These are phyloP conservation scores for Pocillopora damicornis DNA, from an alignment of 64 coral and sea anemone species.

Conservation along the genomic window DNA sequence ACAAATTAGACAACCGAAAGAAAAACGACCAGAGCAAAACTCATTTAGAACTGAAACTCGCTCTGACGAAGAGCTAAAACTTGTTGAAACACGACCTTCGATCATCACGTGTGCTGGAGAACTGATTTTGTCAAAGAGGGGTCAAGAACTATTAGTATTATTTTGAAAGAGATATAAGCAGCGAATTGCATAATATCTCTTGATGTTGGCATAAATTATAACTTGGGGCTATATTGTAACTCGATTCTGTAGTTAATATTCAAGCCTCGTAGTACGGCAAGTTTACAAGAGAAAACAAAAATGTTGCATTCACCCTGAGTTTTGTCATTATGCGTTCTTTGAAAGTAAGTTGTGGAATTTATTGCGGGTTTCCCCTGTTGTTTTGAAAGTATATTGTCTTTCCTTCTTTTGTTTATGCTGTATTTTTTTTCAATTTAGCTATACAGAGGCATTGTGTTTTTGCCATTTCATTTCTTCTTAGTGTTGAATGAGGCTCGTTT, in stretches of 20 bases:
- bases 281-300: background rate
- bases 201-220: background rate
- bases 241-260: background rate
- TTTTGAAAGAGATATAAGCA: background rate
- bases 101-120: background rate
- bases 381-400: conserved; percentile 13
- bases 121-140: conserved; percentile 1
- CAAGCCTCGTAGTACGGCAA: background rate
- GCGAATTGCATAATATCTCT: background rate
- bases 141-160: conserved; percentile 18
- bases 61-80: too few species aligned
- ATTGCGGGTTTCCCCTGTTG: conserved; percentile 37
- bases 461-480: conserved; percentile 13
- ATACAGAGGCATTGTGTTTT: background rate
- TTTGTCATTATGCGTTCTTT: background rate
- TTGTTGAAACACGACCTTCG: background rate
- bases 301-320: background rate
- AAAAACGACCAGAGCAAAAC: too few species aligned
- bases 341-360: background rate
- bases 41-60: too few species aligned
- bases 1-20: too few species aligned
- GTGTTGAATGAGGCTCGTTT: conserved; percentile 17
- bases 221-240: background rate
- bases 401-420: conserved; percentile 5
- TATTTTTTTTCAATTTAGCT: conserved; percentile 8